These are phyloP conservation scores for Eutolmus rufibarbis DNA, from an alignment of 2,888 invertebrate genomes.

Conservation along the genomic window DNA sequence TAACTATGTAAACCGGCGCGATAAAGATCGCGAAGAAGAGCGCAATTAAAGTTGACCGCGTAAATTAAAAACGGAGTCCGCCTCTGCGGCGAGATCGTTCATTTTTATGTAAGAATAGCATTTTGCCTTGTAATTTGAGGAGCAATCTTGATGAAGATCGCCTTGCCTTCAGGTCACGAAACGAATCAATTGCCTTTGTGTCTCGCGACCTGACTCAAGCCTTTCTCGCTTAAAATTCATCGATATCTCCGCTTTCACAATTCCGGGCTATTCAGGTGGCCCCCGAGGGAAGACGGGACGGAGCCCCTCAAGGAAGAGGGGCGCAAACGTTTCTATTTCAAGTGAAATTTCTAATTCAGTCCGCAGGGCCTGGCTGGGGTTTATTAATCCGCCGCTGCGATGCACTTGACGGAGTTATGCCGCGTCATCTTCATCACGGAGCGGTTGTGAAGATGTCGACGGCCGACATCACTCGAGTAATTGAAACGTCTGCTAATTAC, in stretches of 20 bases:
- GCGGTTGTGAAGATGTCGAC: background rate
- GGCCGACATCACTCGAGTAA: background rate
- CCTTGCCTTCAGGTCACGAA: background rate
- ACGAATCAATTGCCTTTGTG: background rate
- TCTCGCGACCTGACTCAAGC: background rate
- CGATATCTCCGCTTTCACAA: background rate
- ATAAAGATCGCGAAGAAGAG: background rate
- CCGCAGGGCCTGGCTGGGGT: background rate
- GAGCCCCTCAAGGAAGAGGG: background rate
- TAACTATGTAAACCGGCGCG: background rate
- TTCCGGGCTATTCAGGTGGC: background rate
- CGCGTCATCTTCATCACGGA: background rate
- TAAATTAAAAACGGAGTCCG: background rate
- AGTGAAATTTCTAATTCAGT: background rate
- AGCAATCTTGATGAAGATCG: background rate
- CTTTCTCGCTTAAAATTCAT: background rate
- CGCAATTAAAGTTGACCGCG: background rate
- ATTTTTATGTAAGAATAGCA: background rate
- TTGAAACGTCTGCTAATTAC: background rate
- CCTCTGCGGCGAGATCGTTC: background rate
- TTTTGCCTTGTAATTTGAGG: background rate
- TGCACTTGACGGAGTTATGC: background rate
- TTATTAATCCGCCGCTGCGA: background rate
- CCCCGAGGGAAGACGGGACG: background rate
- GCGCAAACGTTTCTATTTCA: background rate